A percentile compares a stretch with the other conserved stretches of the same genome.
Evolutionary conservation across 2,797 vertebrate species (phyloP).

Genomic region (Harpagifer antarcticus): DNA sequence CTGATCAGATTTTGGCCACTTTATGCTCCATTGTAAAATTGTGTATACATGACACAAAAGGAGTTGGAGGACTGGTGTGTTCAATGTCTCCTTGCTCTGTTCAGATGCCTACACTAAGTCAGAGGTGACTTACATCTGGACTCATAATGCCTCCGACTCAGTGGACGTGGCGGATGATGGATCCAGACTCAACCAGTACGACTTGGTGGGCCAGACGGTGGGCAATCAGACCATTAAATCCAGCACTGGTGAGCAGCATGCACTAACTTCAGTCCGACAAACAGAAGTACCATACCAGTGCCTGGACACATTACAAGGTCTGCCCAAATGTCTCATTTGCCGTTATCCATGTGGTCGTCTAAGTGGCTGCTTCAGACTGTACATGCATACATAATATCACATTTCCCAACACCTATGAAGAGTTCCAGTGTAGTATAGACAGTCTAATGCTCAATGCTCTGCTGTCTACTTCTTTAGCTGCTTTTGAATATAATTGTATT

Average conservation of each 20-base stretch:
- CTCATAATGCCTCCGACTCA: constrained; percentile 91
- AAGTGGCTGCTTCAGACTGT: no score
- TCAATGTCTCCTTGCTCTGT: constrained; percentile 1
- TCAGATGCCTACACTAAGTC: constrained; percentile 95
- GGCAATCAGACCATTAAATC: constrained; percentile 95
- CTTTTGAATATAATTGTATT: no score
- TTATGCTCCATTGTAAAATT: no score
- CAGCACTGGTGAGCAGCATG: constrained; percentile 90
- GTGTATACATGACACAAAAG: no score
- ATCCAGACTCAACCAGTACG: constrained; percentile 95
- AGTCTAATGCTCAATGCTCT: no score
- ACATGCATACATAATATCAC: no score
- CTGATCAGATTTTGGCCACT: no score
- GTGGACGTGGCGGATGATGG: constrained; percentile 94
- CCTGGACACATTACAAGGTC: neutral
- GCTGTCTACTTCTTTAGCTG: no score
- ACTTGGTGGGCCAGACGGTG: constrained; percentile 92
- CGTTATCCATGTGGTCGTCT: no score
- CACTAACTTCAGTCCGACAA: neutral
- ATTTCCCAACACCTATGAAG: no score
- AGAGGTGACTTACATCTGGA: constrained; percentile 97
- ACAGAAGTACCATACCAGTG: neutral
- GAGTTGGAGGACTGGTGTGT: neutral
- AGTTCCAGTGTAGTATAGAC: no score
- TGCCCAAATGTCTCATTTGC: no score